phyloP scores from a whole-genome alignment of 1,140 invertebrate species.

The Doryteuthis pealeii region DNA sequence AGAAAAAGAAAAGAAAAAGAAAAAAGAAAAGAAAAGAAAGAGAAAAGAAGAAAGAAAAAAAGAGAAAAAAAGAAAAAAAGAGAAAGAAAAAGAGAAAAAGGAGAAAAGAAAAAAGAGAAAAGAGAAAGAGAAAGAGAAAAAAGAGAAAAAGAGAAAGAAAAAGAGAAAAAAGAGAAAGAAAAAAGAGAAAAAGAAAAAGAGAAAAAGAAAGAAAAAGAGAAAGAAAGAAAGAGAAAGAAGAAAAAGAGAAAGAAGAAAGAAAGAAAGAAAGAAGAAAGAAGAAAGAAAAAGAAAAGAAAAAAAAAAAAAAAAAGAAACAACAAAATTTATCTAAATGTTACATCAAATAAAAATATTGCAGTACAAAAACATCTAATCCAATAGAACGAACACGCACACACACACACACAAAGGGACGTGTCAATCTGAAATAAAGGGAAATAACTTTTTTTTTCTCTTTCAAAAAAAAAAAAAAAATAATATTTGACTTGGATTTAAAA shows the following conservation, averaged over 20 bases:
- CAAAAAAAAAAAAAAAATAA: too few species aligned
- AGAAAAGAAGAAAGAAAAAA: not conserved
- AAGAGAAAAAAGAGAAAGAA: not conserved
- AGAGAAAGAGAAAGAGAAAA: not conserved
- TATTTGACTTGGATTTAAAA: too few species aligned
- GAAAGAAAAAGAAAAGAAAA: not conserved
- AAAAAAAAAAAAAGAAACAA: not conserved
- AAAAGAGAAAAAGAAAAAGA: not conserved
- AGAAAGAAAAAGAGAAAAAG: not conserved
- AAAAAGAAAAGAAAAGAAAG: not conserved
- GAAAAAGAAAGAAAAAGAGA: conserved; percentile 13
- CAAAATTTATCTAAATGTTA: not conserved
- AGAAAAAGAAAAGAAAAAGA: not conserved
- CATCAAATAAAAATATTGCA: not conserved
- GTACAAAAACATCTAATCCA: not conserved
- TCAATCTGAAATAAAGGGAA: not conserved
- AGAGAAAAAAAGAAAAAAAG: not conserved
- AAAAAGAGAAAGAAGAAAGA: not conserved
- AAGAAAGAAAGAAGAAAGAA: not conserved
- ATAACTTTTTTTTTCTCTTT: too few species aligned
- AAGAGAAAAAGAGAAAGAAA: not conserved
- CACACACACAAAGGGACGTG: not conserved
- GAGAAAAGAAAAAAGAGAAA: not conserved
- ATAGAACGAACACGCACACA: not conserved
- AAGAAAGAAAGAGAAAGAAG: conserved; percentile 16